Base-by-base conservation (phyloP, 2,113 vertebrate species). In the Cepphus grylle region DNA sequence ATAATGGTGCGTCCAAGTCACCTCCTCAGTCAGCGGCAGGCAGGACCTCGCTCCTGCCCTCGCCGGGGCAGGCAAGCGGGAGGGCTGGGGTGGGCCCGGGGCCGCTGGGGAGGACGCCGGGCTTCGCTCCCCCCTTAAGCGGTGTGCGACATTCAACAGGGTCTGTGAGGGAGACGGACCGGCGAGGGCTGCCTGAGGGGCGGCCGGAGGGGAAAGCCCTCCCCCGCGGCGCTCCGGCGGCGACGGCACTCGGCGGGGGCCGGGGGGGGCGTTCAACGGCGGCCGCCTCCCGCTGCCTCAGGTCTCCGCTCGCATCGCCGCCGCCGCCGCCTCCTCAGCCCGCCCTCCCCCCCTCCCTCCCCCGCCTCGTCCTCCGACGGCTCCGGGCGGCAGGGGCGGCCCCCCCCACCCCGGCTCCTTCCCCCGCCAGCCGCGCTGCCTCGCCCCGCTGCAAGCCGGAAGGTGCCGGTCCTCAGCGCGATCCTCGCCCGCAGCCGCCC, bases 1-100 rank as follows among this genome's bases (percentile, higher is more conserved):
- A 95, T 96, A 97, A 96, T 95, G 81, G 66, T n/a, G 96, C 94
- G 94, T 86, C 97, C 96, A 81, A 98, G 97, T 96, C 97, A 96
- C 95, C 98, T 98, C 97, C 96, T 98, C 97, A 94, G 96, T 38
- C 97, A 90, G 86, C 90, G 87, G 87, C 70, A 21, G 83, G 70
- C 79, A 83, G 61, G 61, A 82, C 61, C 86, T 65, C 59, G 74
- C 83, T 88, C 40, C 62, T 89, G 90, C 84, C 90, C 92, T 69
- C 50, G 70, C 82, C 66, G 30, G 85, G 55, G 74, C 78, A 83
- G 40, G 52, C 36, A 84, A 59, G 63, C 81, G 71, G 79, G 56
- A 73, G 88, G 73, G 85, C 69, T 78, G 88, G 50, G 59, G 59
- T 90, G 80, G 90, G 87, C 94, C 86, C 66, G 81, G 69, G 43